Evolutionary conservation across 2,113 vertebrate species (phyloP).

Genomic region (Limanda limanda): DNA sequence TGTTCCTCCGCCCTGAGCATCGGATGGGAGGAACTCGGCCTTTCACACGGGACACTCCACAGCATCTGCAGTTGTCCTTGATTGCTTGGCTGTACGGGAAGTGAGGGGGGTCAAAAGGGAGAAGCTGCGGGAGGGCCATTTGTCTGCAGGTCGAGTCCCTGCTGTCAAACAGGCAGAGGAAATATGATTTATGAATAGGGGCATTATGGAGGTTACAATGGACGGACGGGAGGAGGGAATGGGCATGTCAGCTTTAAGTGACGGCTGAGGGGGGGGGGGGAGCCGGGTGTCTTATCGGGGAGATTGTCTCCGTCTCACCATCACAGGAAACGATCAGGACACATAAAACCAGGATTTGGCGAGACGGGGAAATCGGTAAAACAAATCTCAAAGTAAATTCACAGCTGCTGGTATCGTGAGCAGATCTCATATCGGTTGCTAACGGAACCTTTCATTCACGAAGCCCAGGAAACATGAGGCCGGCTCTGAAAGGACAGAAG

Average conservation of each 20-base stretch:
- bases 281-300: no score
- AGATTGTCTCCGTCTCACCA: no score
- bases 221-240: slow-evolving; percentile 29
- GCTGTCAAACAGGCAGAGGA: slow-evolving; percentile 48
- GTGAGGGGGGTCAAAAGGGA: slow-evolving; percentile 56
- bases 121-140: slow-evolving; percentile 32
- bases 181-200: slow-evolving; percentile 53
- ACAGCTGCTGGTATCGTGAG: no score
- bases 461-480: no score
- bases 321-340: no score
- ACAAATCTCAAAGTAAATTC: neutral
- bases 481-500: no score
- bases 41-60: neutral
- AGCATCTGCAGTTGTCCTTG: slow-evolving; percentile 65
- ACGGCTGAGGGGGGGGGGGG: slow-evolving; percentile 12
- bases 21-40: neutral
- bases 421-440: no score
- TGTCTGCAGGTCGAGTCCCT: slow-evolving; percentile 3
- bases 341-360: neutral
- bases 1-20: neutral
- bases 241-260: slow-evolving; percentile 65
- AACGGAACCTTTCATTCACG: no score
- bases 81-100: slow-evolving; percentile 43
- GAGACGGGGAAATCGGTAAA: neutral
- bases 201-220: slow-evolving; percentile 49